A percentile compares a stretch with the other conserved stretches of the same genome.
These are phyloP conservation scores for Caenorhabditis imperialis DNA, from an alignment of 2,888 invertebrate species.

Conservation along the genomic window DNA sequence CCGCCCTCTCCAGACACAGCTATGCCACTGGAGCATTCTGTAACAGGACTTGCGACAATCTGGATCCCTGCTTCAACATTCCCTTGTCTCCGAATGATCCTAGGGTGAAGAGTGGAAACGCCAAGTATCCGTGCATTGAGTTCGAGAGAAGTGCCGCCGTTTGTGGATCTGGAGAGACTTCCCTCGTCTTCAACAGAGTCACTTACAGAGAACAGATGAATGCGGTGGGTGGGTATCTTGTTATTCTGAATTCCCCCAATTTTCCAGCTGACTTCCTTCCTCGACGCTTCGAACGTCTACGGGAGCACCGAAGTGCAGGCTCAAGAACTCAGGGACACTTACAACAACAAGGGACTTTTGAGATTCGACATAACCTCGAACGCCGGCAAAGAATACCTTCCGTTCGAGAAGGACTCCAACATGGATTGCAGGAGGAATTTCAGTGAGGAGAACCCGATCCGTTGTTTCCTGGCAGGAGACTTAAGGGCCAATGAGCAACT, in stretches of 20 bases:
- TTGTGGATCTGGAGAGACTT: conserved; percentile 96
- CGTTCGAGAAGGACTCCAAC: conserved; percentile 88
- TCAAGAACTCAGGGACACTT: conserved; percentile 75
- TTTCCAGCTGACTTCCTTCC: conserved; percentile 88
- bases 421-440: conserved; percentile 84
- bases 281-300: conserved; percentile 97
- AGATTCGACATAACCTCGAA: conserved; percentile 60
- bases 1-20: conserved; percentile 83
- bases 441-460: conserved; percentile 82
- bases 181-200: conserved; percentile 87
- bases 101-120: conserved; percentile 81
- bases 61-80: conserved; percentile 97
- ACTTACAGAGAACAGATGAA: conserved; percentile 90
- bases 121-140: conserved; percentile 89
- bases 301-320: conserved; percentile 86
- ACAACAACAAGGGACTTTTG: conserved; percentile 72
- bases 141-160: conserved; percentile 95
- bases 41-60: conserved; percentile 87
- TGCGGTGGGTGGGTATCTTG: conserved; percentile 72
- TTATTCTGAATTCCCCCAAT: no score
- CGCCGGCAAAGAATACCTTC: conserved; percentile 86
- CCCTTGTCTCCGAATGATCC: conserved; percentile 91
- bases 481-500: conserved; percentile 83
- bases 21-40: conserved; percentile 76
- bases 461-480: conserved; percentile 95